A percentile compares a stretch with the other conserved stretches of the same genome.
Conservation (phyloP, 2,888 invertebrate genomes). For the Clusia tigrina region DNA sequence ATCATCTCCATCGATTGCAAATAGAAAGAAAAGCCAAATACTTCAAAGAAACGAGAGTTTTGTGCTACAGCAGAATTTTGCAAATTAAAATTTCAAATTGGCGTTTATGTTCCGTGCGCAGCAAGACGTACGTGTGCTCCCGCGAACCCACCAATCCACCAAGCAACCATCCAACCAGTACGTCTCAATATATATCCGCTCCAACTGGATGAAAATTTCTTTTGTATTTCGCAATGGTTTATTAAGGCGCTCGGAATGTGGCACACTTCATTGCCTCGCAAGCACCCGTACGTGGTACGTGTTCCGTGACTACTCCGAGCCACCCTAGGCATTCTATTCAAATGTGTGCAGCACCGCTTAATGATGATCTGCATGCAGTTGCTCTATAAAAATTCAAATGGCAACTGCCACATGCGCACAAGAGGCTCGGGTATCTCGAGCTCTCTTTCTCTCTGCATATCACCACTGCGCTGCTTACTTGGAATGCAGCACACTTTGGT, state of each 20-base stretch:
- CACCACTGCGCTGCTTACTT: neutral
- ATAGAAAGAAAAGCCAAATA: neutral
- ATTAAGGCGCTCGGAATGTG: constrained; percentile 28
- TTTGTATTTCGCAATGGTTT: neutral
- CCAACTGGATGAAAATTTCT: too few species aligned
- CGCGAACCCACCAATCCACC: too few species aligned
- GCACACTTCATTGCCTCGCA: too few species aligned
- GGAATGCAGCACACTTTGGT: neutral
- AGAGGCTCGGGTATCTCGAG: neutral
- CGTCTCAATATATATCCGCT: too few species aligned
- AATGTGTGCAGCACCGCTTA: constrained; percentile 50
- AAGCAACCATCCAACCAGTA: too few species aligned
- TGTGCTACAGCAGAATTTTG: constrained; percentile 22
- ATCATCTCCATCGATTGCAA: neutral
- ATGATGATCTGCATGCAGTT: constrained; percentile 45
- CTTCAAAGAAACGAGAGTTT: neutral
- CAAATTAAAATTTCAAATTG: constrained; percentile 6
- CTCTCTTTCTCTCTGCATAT: neutral
- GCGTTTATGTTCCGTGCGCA: neutral
- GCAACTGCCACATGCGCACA: constrained; percentile 41
- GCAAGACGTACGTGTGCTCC: neutral
- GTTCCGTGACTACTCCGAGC: neutral
- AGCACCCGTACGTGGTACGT: constrained; percentile 47
- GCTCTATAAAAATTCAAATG: constrained; percentile 19
- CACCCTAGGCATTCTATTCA: constrained; percentile 46